Evolutionary conservation across 2,888 invertebrate genomes (phyloP).

Genomic region (Drosophila infuscata): DNA sequence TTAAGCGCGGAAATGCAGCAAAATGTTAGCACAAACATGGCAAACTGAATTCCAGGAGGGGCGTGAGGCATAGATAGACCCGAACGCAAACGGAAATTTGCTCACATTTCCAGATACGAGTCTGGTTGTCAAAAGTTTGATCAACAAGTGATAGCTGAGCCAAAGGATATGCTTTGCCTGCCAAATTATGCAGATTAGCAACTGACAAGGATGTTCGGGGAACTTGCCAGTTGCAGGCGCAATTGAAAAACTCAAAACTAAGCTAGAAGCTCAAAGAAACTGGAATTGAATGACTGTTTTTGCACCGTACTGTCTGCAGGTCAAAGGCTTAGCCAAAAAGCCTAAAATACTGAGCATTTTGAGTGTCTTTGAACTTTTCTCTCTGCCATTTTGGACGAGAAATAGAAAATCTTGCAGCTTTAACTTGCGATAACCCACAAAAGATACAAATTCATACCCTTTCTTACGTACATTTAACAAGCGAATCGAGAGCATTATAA

Average conservation of each 20-base stretch:
- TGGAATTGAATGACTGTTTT: slow-evolving; percentile 18
- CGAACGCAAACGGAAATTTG: slow-evolving; percentile 49
- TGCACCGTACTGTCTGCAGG: neutral
- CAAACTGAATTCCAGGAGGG: slow-evolving; percentile 15
- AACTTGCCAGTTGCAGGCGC: slow-evolving; percentile 27
- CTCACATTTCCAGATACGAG: slow-evolving; percentile 25
- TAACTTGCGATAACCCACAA: neutral
- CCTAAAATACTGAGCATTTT: neutral
- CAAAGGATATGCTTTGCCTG: slow-evolving; percentile 30
- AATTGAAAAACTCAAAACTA: slow-evolving; percentile 24
- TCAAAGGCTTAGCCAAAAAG: neutral
- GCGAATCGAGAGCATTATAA: neutral
- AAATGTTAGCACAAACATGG: slow-evolving; percentile 45
- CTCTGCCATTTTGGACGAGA: neutral
- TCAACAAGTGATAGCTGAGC: slow-evolving; percentile 52
- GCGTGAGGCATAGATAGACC: neutral
- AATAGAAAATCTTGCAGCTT: neutral
- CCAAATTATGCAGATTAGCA: slow-evolving; percentile 72
- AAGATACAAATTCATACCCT: neutral
- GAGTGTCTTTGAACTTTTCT: neutral
- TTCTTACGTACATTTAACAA: neutral
- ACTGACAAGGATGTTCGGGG: slow-evolving; percentile 26
- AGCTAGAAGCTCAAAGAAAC: slow-evolving; percentile 9
- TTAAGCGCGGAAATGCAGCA: slow-evolving; percentile 67
- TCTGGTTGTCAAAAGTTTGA: slow-evolving; percentile 24